phyloP scores from a whole-genome alignment of 2,113 vertebrate species.

The Ophiodon elongatus region DNA sequence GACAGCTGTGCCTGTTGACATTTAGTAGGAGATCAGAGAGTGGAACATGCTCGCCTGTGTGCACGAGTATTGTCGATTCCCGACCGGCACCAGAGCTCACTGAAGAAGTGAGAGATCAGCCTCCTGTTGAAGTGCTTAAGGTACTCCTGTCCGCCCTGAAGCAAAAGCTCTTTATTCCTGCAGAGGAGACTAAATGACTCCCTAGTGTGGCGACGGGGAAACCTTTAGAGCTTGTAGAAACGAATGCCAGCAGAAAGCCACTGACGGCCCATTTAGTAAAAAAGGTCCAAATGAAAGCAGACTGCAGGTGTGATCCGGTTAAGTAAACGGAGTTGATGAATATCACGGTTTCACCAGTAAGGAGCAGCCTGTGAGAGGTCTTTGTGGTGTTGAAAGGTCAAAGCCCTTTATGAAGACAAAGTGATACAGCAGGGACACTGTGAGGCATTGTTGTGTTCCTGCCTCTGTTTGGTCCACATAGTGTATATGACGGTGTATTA shows the following conservation, averaged over 20 bases:
- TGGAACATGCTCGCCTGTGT: neutral
- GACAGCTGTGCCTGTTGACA: slow-evolving; percentile 82
- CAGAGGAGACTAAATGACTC: neutral
- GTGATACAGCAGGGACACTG: slow-evolving; percentile 2
- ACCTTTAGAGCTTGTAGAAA: neutral
- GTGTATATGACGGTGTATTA: neutral
- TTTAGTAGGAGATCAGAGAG: slow-evolving; percentile 69
- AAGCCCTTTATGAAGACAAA: neutral
- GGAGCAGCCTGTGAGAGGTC: neutral
- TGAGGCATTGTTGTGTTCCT: neutral
- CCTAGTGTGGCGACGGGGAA: neutral
- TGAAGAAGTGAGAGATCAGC: slow-evolving; percentile 10
- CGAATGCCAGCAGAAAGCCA: neutral
- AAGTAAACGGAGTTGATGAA: slow-evolving; percentile 13
- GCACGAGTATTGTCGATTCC: neutral
- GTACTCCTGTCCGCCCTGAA: neutral
- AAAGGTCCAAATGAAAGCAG: neutral
- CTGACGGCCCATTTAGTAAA: neutral
- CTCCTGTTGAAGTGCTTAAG: neutral
- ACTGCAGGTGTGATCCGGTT: slow-evolving; percentile 10
- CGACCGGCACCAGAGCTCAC: neutral
- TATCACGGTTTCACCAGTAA: neutral
- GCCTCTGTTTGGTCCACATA: neutral
- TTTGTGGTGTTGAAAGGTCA: slow-evolving; percentile 54
- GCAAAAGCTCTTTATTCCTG: neutral